Conservation (phyloP, 2,888 invertebrate genomes). For the Pelosia muscerda region DNA sequence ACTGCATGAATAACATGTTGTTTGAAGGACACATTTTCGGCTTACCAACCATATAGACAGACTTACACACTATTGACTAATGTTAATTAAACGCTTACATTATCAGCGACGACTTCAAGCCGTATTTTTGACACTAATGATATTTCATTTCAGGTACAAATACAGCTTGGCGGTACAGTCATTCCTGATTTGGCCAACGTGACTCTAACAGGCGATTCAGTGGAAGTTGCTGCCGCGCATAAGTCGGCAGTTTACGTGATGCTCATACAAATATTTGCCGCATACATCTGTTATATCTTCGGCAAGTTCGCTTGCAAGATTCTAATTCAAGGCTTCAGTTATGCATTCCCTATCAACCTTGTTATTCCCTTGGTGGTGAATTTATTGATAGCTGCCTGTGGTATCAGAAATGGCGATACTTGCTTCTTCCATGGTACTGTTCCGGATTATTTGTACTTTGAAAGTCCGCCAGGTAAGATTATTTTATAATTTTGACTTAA, state of each 20-base stretch:
- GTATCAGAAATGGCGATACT: conserved; percentile 93
- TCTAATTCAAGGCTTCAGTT: conserved; percentile 98
- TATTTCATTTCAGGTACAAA: conserved; percentile 84
- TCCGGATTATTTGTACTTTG: conserved; percentile 96
- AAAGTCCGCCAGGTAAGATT: conserved; percentile 90
- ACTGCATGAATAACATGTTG: neutral
- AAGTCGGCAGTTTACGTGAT: conserved; percentile 92
- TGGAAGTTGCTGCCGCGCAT: conserved; percentile 90
- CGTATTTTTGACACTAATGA: neutral
- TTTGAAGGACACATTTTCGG: neutral
- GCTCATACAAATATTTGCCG: conserved; percentile 92
- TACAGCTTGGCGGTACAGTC: conserved; percentile 86
- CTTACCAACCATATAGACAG: neutral
- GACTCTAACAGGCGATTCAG: conserved; percentile 91
- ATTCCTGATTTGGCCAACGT: conserved; percentile 92
- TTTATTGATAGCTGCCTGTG: conserved; percentile 94
- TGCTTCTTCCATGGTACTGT: conserved; percentile 95
- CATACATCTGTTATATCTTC: conserved; percentile 96
- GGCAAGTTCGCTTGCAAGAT: conserved; percentile 99
- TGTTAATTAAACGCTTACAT: neutral
- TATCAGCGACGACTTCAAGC: neutral
- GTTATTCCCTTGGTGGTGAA: conserved; percentile 97
- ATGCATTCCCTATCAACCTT: conserved; percentile 97
- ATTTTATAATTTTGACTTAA: neutral
- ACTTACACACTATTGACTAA: neutral